phyloP scores from a whole-genome alignment of 1,140 invertebrate genomes.

The Caenorhabditis inopinata region DNA sequence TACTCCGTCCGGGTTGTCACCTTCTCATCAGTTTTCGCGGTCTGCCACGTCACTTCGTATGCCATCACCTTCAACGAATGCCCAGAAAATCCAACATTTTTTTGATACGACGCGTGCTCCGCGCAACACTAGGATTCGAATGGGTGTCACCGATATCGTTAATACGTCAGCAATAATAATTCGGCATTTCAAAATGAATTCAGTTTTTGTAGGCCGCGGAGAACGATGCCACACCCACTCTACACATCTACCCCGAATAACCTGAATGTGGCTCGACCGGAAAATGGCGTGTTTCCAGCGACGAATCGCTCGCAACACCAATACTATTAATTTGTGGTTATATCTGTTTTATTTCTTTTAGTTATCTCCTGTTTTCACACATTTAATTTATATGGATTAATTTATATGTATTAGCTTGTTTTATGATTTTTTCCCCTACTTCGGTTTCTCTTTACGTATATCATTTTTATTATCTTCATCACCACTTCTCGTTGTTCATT shows the following conservation, averaged over 20 bases:
- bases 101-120: background rate
- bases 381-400: slow-evolving; percentile 13
- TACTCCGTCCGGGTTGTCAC: background rate
- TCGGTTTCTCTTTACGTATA: background rate
- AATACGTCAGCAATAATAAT: background rate
- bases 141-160: background rate
- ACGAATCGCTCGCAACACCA: background rate
- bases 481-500: too few species aligned
- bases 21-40: background rate
- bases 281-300: background rate
- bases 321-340: background rate
- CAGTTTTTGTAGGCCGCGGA: background rate
- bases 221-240: background rate
- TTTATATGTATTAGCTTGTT: slow-evolving; percentile 30
- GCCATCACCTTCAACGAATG: background rate
- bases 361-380: background rate
- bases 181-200: background rate
- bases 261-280: background rate
- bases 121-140: background rate
- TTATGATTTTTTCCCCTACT: background rate
- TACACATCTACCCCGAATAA: slow-evolving; percentile 18
- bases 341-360: background rate
- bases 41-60: background rate
- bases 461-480: background rate
- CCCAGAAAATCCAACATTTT: background rate